Conservation (phyloP, 2,888 invertebrate genomes). For the Tipula unca region DNA sequence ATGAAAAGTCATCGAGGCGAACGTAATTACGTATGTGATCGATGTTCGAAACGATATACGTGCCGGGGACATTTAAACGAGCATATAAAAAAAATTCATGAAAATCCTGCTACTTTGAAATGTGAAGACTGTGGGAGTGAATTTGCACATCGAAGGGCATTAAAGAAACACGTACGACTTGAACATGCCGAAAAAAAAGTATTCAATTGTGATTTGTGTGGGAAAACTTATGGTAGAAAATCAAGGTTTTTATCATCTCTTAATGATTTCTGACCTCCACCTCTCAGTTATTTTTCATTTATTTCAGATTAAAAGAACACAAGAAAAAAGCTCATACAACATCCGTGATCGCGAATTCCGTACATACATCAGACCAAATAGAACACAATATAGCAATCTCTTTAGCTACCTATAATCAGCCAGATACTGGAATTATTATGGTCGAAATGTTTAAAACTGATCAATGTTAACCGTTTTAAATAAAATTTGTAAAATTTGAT, state of each 20-base stretch:
- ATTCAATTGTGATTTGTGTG: neutral
- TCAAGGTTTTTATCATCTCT: neutral
- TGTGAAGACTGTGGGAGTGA: neutral
- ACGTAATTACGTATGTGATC: neutral
- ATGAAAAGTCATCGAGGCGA: neutral
- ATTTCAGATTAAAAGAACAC: neutral
- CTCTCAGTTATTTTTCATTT: neutral
- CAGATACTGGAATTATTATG: neutral
- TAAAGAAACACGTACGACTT: neutral
- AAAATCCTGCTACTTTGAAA: neutral
- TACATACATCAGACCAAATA: neutral
- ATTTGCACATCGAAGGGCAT: neutral
- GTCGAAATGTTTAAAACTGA: neutral
- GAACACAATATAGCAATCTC: neutral
- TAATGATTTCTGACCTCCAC: too few species aligned
- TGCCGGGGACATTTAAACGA: neutral
- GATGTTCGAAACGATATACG: neutral
- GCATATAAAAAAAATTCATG: neutral
- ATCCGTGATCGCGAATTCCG: neutral
- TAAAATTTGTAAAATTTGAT: neutral
- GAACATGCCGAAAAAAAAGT: neutral
- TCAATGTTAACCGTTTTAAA: neutral
- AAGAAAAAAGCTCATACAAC: neutral
- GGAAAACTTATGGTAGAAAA: neutral
- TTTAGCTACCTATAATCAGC: neutral